Evolutionary conservation across 2,113 vertebrate genomes (phyloP), one percentile per base, ranked within the genome.

Genomic region (Saguinus imperator): DNA sequence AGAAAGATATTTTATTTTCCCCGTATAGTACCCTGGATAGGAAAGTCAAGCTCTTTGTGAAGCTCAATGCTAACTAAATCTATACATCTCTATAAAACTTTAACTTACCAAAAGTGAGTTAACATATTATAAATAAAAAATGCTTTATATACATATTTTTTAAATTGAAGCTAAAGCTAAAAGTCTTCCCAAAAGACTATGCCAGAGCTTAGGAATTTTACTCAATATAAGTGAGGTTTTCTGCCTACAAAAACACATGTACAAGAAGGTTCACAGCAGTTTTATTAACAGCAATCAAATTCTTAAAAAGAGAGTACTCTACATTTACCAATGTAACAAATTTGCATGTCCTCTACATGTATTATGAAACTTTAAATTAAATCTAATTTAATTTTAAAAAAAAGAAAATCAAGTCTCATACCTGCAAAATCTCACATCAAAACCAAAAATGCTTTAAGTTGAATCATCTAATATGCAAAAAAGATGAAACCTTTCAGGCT

Each of bases 381-480:
- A 64, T 32, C 29, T 29, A 64, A 64, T 14, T 64, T 6, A 64
- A 64, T 29, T 64, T 14, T 6, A 32, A 64, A 64, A 40, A 55
- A 43, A 29, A 64, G 29, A 64, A 64, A 55, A 43, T 96, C 89
- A 96, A 95, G 32, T 37, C 97, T 95, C 83, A 68, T 68, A n/a
- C 8, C 89, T 75, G 27, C 94, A 73, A 97, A 66, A 86, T 98
- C 80, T 97, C 94, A 95, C 70, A 96, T 97, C 72, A 97, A 87
- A 95, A 90, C 57, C 50, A 80, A 61, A 97, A 94, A 96, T 95
- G 81, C 97, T 97, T 81, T 98, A 48, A 90, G 43, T 23, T 45
- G 9, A 43, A 92, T 90, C 43, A 55, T 45, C 29, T 35, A 93
- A 87, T 68, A 72, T 87, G 20, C 48, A 93, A 61, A 48, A 48